Evolutionary conservation across 2,888 invertebrate genomes (phyloP).

Genomic region (Ophioninae sp.): DNA sequence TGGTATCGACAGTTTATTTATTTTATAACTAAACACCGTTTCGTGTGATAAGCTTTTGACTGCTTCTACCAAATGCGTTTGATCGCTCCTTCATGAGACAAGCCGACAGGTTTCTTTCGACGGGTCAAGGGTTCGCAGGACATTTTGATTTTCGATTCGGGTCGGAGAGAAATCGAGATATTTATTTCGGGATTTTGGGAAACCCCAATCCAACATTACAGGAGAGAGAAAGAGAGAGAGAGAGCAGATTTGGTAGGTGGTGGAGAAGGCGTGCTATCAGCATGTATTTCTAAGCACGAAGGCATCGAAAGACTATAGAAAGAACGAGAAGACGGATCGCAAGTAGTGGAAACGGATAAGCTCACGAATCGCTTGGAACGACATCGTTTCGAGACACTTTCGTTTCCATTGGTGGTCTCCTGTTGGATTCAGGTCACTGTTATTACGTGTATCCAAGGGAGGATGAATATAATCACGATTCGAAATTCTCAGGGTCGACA

Average conservation of each 20-base stretch:
- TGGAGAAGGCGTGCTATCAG: slow-evolving; percentile 19
- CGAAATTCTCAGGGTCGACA: not conserved
- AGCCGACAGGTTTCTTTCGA: slow-evolving; percentile 32
- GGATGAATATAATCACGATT: slow-evolving; percentile 21
- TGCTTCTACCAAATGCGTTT: slow-evolving; percentile 1
- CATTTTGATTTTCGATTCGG: slow-evolving; percentile 62
- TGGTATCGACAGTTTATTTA: slow-evolving; percentile 28
- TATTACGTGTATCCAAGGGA: slow-evolving; percentile 28
- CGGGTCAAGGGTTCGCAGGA: slow-evolving; percentile 7
- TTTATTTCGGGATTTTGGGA: slow-evolving; percentile 68
- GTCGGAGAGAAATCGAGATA: slow-evolving; percentile 65
- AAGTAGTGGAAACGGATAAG: slow-evolving; percentile 54
- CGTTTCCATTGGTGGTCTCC: slow-evolving; percentile 18
- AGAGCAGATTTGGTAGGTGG: too few relatives aligned
- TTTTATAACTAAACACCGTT: slow-evolving; percentile 18
- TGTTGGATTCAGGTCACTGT: slow-evolving; percentile 19
- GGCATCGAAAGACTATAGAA: slow-evolving; percentile 7
- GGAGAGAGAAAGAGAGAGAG: not conserved
- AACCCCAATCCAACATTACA: slow-evolving; percentile 12
- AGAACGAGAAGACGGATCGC: not conserved
- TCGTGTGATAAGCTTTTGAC: slow-evolving; percentile 7
- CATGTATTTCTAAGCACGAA: slow-evolving; percentile 24
- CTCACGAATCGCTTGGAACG: slow-evolving; percentile 54
- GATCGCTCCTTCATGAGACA: slow-evolving; percentile 15
- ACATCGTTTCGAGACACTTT: slow-evolving; percentile 49